These are phyloP conservation scores for Panagrolaimus sp. DNA, from an alignment of 1,140 invertebrate species.

Conservation along the genomic window DNA sequence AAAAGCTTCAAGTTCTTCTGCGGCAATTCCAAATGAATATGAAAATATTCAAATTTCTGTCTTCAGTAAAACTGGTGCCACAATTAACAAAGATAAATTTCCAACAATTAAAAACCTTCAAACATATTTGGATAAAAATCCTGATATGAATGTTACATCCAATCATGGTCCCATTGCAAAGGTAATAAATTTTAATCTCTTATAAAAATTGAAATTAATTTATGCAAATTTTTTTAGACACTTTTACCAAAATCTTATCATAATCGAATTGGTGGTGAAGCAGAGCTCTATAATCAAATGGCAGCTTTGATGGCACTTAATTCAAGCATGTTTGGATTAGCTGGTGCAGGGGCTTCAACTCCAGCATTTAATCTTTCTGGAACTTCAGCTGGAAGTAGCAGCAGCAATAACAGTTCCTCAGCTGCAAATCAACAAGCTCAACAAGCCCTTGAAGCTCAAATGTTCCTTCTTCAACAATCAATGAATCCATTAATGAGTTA, in stretches of 20 bases:
- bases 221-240: constrained; percentile 23
- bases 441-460: constrained; percentile 28
- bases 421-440: constrained; percentile 14
- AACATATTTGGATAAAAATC: constrained; percentile 88
- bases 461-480: constrained; percentile 29
- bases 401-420: background rate
- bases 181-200: constrained; percentile 2
- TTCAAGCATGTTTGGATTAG: background rate
- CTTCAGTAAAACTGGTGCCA: constrained; percentile 43
- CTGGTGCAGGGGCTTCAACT: constrained; percentile 2
- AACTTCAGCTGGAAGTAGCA: too few species aligned
- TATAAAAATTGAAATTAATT: too few species aligned
- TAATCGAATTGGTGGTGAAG: constrained; percentile 43
- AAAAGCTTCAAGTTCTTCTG: background rate
- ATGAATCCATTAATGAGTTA: constrained; percentile 17
- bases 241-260: constrained; percentile 30
- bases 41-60: constrained; percentile 30
- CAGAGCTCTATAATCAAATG: background rate
- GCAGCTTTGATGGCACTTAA: constrained; percentile 19
- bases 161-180: constrained; percentile 82
- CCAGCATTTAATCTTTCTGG: background rate
- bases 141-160: constrained; percentile 91
- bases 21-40: constrained; percentile 2
- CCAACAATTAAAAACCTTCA: constrained; percentile 85
- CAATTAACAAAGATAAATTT: constrained; percentile 81